Evolutionary conservation across 2,113 vertebrate genomes (phyloP), one percentile per base, ranked within the genome.

Genomic region (Lampris incognitus): DNA sequence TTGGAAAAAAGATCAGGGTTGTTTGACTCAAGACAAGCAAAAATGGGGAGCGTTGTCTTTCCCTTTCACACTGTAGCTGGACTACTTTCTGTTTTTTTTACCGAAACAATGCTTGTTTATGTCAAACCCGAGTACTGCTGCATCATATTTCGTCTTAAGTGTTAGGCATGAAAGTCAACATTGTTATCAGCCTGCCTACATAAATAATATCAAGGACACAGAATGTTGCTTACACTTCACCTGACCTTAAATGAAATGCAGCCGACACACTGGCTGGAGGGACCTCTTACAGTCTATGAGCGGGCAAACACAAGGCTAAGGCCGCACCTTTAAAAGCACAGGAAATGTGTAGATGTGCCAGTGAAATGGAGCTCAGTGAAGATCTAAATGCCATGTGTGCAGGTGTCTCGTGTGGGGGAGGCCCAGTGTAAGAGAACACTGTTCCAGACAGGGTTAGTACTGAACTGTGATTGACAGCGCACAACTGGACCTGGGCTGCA

Each of bases 401-500:
- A 83, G 64, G 85, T 85, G 84, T 78, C 86, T 42, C 69, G 71
- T 56, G 72, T 60, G 65, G 69, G 74, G 4, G 70, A 82, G 78
- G 59, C 75, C 68, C 46, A 60, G 65, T 78, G 84, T 63, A 88
- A 88, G 84, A 77, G 50, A 89, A 85, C 68, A 86, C 86, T 76
- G 51, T 50, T 77, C 51, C 61, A 79, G 83, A 84, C 76, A 75
- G 74, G 73, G 72, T 86, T 81, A 85, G 81, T 72, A 56, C 58
- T 40, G 42, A 24, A 7, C 65, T 58, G 55, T 89, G 87, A 91
- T 76, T 86, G 90, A 90, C 85, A 85, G 76, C 71, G 74, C 79
- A 72, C 87, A 89, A 85, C 85, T 87, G 84, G 60, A 1, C 24
- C 41, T 37, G 39, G 46, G 51, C 63, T 46, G 57, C 72, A 41